Conservation (phyloP, 2,888 invertebrate genomes). For the Thereva nobilitata region DNA sequence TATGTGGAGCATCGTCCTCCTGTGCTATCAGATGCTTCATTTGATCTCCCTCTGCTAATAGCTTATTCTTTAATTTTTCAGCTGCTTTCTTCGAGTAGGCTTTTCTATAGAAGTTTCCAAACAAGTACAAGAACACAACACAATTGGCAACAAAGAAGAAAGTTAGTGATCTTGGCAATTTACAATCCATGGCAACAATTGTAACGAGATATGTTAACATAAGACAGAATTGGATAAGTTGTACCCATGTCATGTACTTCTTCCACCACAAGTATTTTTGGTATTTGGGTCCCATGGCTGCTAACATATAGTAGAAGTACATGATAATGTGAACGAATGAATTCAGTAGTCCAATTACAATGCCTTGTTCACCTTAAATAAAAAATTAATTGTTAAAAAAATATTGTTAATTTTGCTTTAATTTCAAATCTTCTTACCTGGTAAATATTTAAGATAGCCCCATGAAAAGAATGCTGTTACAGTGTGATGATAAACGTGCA, state of each 20-base stretch:
- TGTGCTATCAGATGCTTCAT: conserved; percentile 54
- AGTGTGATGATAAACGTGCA: conserved; percentile 88
- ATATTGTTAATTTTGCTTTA: conserved; percentile 4
- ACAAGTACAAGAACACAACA: conserved; percentile 63
- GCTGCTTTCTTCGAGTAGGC: conserved; percentile 58
- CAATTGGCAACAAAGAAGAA: conserved; percentile 64
- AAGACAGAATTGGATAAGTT: conserved; percentile 66
- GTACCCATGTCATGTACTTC: conserved; percentile 61
- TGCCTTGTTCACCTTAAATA: conserved; percentile 56
- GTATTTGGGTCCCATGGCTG: conserved; percentile 60
- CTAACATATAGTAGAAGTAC: conserved; percentile 61
- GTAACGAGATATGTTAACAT: conserved; percentile 66
- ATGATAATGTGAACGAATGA: conserved; percentile 61
- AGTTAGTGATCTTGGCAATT: conserved; percentile 62
- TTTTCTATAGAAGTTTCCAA: conserved; percentile 64
- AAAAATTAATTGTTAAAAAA: conserved; percentile 26
- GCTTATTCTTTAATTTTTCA: conserved; percentile 46
- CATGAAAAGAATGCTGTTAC: conserved; percentile 79
- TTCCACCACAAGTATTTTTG: conserved; percentile 63
- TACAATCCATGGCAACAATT: conserved; percentile 62
- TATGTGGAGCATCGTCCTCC: conserved; percentile 45
- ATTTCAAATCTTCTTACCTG: conserved; percentile 61
- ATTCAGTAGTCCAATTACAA: conserved; percentile 60
- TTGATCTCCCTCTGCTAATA: conserved; percentile 49
- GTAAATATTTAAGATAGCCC: conserved; percentile 77